Evolutionary conservation across 2,113 vertebrate genomes (phyloP), one percentile per base, ranked within the genome.

Genomic region (Parotia lawesii): DNA sequence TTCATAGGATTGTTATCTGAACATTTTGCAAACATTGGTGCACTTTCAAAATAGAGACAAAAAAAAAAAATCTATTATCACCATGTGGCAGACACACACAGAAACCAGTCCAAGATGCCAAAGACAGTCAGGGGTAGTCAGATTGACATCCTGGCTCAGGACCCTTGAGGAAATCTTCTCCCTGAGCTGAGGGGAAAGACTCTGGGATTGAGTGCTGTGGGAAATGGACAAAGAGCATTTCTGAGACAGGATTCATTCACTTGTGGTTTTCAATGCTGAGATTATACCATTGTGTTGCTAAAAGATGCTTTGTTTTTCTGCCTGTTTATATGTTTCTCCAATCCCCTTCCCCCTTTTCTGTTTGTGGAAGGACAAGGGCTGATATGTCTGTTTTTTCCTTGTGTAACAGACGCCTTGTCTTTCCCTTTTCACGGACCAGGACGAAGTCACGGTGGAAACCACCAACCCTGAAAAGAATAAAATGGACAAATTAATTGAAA

Each of bases 401-500:
- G 94, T 96, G 94, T 97, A 97, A 97, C 97, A 97, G 97, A 97
- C 61, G 94, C 94, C 97, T 97, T 97, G 96, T 97, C 95, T 97
- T 96, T 97, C 97, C 97, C 97, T 97, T 97, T 97, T 89, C 74
- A 77, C 89, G 96, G 87, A 75, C 72, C 98, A 99, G 99, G 99
- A 99, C 33, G 99, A 99, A 93, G 97, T 98, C 28, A 96, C 96
- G 0, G 97, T 98, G 92, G 98, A 98, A 95, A 94, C 97, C 7
- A 94, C 97, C 10, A 93, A 96, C 19, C 98, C 98, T 0, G 98
- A 98, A 97, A 98, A 95, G 94, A 98, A 96, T 98, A 98, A 98
- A 97, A 99, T 99, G 98, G 99, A 99, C 98, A 98, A 98, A 92
- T 73, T 99, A 91, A 98, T 98, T 62, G 99, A 99, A 91, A 98